phyloP scores from a whole-genome alignment of 2,888 invertebrate genomes.

The Hydrotaea diabolus region DNA sequence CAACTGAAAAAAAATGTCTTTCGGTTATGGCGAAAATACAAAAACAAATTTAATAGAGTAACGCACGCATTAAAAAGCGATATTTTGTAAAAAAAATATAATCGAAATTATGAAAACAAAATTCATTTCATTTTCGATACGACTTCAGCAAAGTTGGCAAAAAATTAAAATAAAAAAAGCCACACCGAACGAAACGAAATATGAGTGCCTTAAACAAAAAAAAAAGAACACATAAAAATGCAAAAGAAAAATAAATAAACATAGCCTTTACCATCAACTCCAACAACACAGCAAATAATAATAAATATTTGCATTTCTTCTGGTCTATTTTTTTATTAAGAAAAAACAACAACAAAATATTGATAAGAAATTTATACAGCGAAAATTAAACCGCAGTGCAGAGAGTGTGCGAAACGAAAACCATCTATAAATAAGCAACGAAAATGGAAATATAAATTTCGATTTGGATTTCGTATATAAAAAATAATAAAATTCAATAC shows the following conservation, averaged over 20 bases:
- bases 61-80: slow-evolving; percentile 20
- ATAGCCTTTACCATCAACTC: neutral
- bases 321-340: neutral
- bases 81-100: neutral
- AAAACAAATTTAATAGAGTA: neutral
- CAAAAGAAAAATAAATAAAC: slow-evolving; percentile 1
- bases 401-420: neutral
- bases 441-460: neutral
- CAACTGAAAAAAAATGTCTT: neutral
- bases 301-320: slow-evolving; percentile 4
- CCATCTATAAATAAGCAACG: neutral
- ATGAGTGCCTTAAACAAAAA: neutral
- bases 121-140: no score
- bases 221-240: neutral
- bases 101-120: slow-evolving; percentile 4
- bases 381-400: neutral
- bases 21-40: neutral
- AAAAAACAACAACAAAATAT: neutral
- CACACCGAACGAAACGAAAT: neutral
- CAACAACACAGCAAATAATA: neutral
- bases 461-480: no score
- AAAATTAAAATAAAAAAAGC: neutral
- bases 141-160: neutral
- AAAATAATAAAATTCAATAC: no score
- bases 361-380: neutral